These are phyloP conservation scores for Ichneumoninae sp. DNA, from an alignment of 2,888 invertebrate genomes.

Conservation along the genomic window DNA sequence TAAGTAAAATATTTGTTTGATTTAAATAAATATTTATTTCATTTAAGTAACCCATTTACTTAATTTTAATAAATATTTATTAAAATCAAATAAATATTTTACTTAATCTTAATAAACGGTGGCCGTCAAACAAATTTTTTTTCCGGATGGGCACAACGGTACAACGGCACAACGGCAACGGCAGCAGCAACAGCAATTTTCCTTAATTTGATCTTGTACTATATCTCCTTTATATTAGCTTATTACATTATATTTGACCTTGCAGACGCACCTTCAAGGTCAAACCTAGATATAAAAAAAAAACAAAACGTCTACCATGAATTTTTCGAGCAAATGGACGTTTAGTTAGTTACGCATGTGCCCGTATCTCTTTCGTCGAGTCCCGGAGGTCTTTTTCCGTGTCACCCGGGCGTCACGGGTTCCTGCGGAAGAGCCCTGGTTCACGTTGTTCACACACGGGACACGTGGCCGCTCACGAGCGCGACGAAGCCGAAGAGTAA, in stretches of 20 bases:
- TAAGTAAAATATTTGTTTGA: too few relatives aligned
- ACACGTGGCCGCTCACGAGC: constrained; percentile 30
- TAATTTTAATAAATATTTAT: too few relatives aligned
- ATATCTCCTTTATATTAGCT: background rate
- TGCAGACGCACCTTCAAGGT: background rate
- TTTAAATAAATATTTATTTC: too few relatives aligned
- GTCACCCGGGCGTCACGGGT: constrained; percentile 40
- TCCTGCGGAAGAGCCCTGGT: constrained; percentile 45
- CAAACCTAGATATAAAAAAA: background rate
- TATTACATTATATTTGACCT: background rate
- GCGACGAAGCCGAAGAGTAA: constrained; percentile 38
- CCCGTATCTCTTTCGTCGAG: background rate
- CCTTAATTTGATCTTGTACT: background rate
- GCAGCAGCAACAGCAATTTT: background rate
- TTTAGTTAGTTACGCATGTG: constrained; percentile 14
- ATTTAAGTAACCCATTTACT: too few relatives aligned
- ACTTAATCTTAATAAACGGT: too few relatives aligned
- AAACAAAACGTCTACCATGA: background rate
- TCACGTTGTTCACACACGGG: constrained; percentile 54
- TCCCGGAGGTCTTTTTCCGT: constrained; percentile 31
- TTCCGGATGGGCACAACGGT: too few relatives aligned
- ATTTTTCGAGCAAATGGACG: constrained; percentile 11
- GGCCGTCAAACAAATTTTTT: too few relatives aligned
- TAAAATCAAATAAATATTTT: too few relatives aligned
- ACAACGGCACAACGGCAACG: too few relatives aligned